Base-by-base conservation (phyloP, 2,888 invertebrate species). In the Protophormia terraenovae region DNA sequence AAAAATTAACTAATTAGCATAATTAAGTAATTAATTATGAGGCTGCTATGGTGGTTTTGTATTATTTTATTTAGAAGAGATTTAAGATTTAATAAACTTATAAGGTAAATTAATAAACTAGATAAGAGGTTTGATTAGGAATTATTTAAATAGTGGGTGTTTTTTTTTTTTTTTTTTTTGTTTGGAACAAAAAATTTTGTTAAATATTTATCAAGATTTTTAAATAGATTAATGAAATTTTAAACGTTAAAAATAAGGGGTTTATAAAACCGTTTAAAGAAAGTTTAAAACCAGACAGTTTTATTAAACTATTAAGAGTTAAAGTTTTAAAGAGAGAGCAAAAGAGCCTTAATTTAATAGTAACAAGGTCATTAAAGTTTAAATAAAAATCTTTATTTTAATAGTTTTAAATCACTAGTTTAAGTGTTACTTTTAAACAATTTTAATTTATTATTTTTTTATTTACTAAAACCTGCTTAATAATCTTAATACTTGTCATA, bases 21-120 rank as follows among this genome's bases (percentile, higher is more conserved):
- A 66, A 82, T 71, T 55, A 71, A 71, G 55, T 38, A 82, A 82
- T 82, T 76, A 76, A 82, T 82, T 35, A 64, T 76, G 24, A 24
- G n/a, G n/a, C n/a, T n/a, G n/a, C n/a, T n/a, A n/a, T n/a, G n/a
- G n/a, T n/a, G n/a, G n/a, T n/a, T n/a, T n/a, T n/a, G n/a, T n/a
- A n/a, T n/a, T n/a, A n/a, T n/a, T n/a, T n/a, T n/a, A n/a, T n/a
- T n/a, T n/a, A n/a, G n/a, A n/a, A n/a, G n/a, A n/a, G n/a, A n/a
- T n/a, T 32, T 3, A 32, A 8, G 3, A 1, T 1, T 32, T 32
- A 8, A 32, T 8, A 38, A 14, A 38, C 3, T 12, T 12, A 38
- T 38, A 14, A 12, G 1, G 12, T 32, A 38, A 38, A 38, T 12
- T 3, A 3, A 14, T 38, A 14, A 12, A 38, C 38, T 38, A 12